A percentile compares a stretch with the other conserved stretches of the same genome.
These are phyloP conservation scores for Semnornis frantzii DNA, from an alignment of 2,113 vertebrate genomes.

Conservation along the genomic window DNA sequence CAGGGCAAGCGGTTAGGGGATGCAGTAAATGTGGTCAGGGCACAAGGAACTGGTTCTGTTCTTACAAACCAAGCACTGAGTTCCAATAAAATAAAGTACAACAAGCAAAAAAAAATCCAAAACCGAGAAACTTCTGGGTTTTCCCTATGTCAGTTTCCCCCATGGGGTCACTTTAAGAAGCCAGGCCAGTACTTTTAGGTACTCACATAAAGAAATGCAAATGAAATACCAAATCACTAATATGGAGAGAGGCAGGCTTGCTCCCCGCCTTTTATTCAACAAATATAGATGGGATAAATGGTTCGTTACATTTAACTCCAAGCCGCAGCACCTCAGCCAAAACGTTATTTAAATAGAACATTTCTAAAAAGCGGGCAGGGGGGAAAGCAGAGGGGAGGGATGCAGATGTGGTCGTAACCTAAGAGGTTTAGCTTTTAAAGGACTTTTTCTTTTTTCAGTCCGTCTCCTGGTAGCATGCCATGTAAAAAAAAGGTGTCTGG, in stretches of 20 bases:
- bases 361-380: slow-evolving; percentile 2
- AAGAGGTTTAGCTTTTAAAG: slow-evolving; percentile 24
- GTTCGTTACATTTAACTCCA: slow-evolving; percentile 12
- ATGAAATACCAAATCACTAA: neutral
- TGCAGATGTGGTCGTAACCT: slow-evolving; percentile 27
- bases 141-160: neutral
- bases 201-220: slow-evolving; percentile 4
- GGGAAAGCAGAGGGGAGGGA: neutral
- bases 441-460: neutral
- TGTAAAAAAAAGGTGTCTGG: slow-evolving; percentile 36
- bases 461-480: slow-evolving; percentile 56
- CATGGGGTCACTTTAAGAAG: neutral
- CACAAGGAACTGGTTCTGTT: neutral
- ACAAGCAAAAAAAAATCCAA: neutral
- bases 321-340: slow-evolving; percentile 9
- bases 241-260: neutral
- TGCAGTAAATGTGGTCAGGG: neutral
- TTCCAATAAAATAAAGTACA: neutral
- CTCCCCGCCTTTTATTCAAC: neutral
- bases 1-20: neutral
- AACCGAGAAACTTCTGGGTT: neutral
- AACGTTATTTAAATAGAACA: slow-evolving; percentile 33
- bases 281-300: slow-evolving; percentile 38
- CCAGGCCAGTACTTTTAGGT: neutral
- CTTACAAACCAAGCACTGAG: neutral